phyloP scores from a whole-genome alignment of 1,140 invertebrate genomes.

The Steinernema feltiae region DNA sequence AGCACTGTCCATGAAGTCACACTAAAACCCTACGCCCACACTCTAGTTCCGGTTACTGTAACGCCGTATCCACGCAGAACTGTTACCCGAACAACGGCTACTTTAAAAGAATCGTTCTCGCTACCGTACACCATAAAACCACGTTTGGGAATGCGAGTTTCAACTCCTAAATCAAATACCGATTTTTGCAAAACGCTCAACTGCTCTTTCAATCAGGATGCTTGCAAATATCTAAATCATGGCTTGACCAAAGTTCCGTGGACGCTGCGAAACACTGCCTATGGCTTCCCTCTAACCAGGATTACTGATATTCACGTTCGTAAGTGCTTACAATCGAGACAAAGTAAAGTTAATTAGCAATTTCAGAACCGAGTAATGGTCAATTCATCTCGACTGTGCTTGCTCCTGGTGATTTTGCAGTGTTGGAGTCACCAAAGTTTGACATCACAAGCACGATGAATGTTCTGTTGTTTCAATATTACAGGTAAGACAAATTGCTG shows the following conservation, averaged over 20 bases:
- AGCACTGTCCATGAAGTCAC: no score
- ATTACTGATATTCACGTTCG: slow-evolving; percentile 31
- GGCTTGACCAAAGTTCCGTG: slow-evolving; percentile 55
- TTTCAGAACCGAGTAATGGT: slow-evolving; percentile 49
- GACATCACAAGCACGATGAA: slow-evolving; percentile 50
- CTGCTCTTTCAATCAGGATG: slow-evolving; percentile 57
- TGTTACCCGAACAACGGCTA: slow-evolving; percentile 11
- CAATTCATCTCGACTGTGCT: slow-evolving; percentile 54
- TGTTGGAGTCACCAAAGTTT: slow-evolving; percentile 53
- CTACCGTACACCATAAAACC: slow-evolving; percentile 16
- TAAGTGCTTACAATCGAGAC: background rate
- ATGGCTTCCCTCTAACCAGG: slow-evolving; percentile 34
- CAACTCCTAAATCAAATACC: slow-evolving; percentile 26
- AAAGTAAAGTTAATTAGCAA: slow-evolving; percentile 14
- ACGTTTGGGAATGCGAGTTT: background rate
- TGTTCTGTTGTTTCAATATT: slow-evolving; percentile 55
- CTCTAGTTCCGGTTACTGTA: background rate
- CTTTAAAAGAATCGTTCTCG: slow-evolving; percentile 16
- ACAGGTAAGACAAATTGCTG: no score
- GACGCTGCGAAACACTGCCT: slow-evolving; percentile 47
- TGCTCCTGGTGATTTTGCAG: slow-evolving; percentile 55
- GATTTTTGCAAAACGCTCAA: slow-evolving; percentile 54
- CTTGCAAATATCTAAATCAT: slow-evolving; percentile 54
- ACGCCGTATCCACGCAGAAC: slow-evolving; percentile 19
- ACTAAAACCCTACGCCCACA: no score